Evolutionary conservation across 2,888 invertebrate genomes (phyloP), one percentile per base, ranked within the genome.

Genomic region (Sthenelais limicola): DNA sequence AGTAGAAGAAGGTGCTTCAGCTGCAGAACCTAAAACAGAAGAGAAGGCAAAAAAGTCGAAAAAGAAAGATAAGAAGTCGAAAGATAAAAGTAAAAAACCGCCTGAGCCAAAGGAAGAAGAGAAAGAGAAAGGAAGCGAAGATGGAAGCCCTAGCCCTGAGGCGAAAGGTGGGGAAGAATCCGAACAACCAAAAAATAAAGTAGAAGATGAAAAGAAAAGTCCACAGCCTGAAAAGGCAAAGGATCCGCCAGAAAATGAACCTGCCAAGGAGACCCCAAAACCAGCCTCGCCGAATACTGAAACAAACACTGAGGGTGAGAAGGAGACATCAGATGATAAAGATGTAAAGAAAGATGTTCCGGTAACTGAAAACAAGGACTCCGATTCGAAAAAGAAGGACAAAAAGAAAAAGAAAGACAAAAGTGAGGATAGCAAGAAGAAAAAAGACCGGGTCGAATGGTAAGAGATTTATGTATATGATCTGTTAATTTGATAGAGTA

Each of bases 321-420:
- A 67, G 24, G 67, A 67, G 18, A 18, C 18, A 18, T 32, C 5
- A 49, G 24, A 3, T 28, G 54, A 54, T 30, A 26, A 54, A 32
- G 4, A 26, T 5, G 30, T 30, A 7, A 26, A 54, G n/a, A 54
- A 26, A 26, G 4, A 4, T 5, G 18, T 30, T 12, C 12, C 26
- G 18, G 30, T 30, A 26, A 32, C 5, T 3, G 28, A 15, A n/a
- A 18, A 54, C 26, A 26, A 43, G n/a, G 47, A 66, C 7, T 4
- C 4, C 7, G 66, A 15, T 35, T 15, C 18, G 9, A 18, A 43
- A 12, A 26, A 52, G 15, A 26, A 52, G 54, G n/a, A 52, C 9
- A 52, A 48, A 24, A 35, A 67, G 18, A 43, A 67, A n/a, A 43
- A 51, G 49, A 49, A 68, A 26, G 49, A 49, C 1, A 68, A 68